Evolutionary conservation across 2,797 vertebrate species (phyloP).

Genomic region (Micromesistius poutassou): DNA sequence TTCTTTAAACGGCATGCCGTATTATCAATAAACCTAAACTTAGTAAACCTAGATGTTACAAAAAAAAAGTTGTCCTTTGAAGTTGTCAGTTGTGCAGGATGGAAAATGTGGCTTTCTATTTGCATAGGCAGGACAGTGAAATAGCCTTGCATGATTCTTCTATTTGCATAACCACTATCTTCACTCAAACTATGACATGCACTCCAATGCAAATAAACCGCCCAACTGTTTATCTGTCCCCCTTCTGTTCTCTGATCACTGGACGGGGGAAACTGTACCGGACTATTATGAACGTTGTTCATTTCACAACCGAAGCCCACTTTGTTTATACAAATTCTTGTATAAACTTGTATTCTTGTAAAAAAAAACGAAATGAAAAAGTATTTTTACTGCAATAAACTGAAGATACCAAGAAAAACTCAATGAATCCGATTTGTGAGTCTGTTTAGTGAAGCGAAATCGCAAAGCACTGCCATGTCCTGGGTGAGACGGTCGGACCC

Average conservation of each 20-base stretch:
- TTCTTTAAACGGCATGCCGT: background rate
- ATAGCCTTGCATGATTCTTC: background rate
- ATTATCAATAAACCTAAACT: background rate
- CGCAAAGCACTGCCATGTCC: conserved; percentile 18
- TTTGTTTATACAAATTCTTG: background rate
- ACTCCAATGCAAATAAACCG: background rate
- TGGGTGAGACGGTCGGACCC: background rate
- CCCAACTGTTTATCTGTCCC: background rate
- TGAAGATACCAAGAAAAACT: conserved; percentile 37
- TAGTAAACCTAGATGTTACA: background rate
- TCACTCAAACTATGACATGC: background rate
- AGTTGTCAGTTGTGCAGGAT: background rate
- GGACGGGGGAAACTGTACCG: background rate
- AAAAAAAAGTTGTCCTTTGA: background rate
- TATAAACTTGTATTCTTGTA: too few species aligned
- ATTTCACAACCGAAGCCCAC: background rate
- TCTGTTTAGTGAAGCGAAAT: background rate
- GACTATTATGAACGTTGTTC: background rate
- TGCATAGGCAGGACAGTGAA: background rate
- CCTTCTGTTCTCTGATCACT: background rate
- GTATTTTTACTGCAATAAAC: conserved; percentile 24
- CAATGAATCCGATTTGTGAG: conserved; percentile 47
- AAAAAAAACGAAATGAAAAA: background rate
- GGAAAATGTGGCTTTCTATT: background rate
- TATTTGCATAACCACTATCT: background rate